Base-by-base conservation (phyloP, 1,140 invertebrate genomes). In the Microplitis demolitor region DNA sequence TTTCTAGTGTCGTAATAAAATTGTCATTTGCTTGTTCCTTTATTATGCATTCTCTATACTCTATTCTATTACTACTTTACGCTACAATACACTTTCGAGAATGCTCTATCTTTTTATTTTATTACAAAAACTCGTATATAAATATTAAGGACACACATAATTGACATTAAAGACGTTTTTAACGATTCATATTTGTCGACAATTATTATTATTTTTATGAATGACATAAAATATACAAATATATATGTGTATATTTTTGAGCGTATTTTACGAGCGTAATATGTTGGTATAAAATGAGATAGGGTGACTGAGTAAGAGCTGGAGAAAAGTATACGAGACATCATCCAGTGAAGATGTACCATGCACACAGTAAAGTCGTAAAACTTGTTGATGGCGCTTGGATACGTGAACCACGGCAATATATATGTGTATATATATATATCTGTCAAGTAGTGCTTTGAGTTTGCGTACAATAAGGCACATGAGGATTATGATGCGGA, bases 311-410 rank as follows among this genome's bases (percentile, higher is more conserved):
- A 66, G 66, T 35, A 72, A 66, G 50, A 72, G 66, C 66, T 66
- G 33, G 56, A 66, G 60, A 14, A 61, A 56, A 61, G 34, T 72
- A 60, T 67, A 72, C 33, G 45, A 24, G 24, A 24, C 24, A 24
- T 24, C 24, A 24, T 24, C 24, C 24, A 24, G 14, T 67, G 1
- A 45, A 45, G 39, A 45, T 45, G 39, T 56, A 66, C 39, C 61
- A n/a, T 71, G 37, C 45, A 34, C 11, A 33, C 8, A 35, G 35
- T 33, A 31, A 5, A 67, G 56, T 67, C 71, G 64, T 72, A 72
- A 72, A 72, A 67, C 64, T 72, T 72, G 63, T 72, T 72, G 71
- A 72, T 72, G 53, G 71, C 37, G 24, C 16, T 54, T 61, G 64
- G 60, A 45, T 56, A 54, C 56, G 53, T 37, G 35, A 69, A 61